Evolutionary conservation across 2,888 invertebrate species (phyloP).

Genomic region (Luperina nickerlii): DNA sequence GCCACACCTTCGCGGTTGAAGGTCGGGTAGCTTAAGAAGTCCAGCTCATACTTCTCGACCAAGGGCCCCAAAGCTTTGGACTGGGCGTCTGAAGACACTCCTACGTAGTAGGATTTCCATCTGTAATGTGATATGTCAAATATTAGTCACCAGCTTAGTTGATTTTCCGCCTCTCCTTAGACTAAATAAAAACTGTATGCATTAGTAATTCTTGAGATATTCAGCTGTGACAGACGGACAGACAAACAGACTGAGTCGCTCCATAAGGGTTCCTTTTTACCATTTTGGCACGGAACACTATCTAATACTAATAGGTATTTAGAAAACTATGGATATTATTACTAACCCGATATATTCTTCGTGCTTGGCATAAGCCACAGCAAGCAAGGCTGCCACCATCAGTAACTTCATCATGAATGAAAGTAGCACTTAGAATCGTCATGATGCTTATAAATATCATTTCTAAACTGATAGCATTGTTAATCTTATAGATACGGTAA

Average conservation of each 20-base stretch:
- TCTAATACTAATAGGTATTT: no score
- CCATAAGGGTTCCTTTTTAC: no score
- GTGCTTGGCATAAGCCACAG: constrained; percentile 79
- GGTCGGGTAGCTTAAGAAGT: constrained; percentile 75
- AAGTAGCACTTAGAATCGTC: neutral
- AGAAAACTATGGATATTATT: neutral
- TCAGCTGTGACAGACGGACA: no score
- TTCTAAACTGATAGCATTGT: constrained; percentile 18
- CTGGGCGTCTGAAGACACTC: constrained; percentile 73
- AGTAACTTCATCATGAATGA: constrained; percentile 24
- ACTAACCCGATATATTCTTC: constrained; percentile 81
- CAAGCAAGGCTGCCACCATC: constrained; percentile 66
- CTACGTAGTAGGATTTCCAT: constrained; percentile 82
- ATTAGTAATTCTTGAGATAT: no score
- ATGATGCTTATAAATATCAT: constrained; percentile 20
- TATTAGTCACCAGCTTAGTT: neutral
- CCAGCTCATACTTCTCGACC: constrained; percentile 70
- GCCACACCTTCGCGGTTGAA: constrained; percentile 80
- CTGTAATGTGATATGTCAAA: constrained; percentile 54
- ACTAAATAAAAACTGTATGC: neutral
- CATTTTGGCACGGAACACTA: no score
- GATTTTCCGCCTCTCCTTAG: neutral
- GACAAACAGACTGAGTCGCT: no score
- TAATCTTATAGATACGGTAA: constrained; percentile 41
- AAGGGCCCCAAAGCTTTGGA: constrained; percentile 71